Conservation (phyloP, 2,113 vertebrate genomes). For the Hippocampus abdominalis region DNA sequence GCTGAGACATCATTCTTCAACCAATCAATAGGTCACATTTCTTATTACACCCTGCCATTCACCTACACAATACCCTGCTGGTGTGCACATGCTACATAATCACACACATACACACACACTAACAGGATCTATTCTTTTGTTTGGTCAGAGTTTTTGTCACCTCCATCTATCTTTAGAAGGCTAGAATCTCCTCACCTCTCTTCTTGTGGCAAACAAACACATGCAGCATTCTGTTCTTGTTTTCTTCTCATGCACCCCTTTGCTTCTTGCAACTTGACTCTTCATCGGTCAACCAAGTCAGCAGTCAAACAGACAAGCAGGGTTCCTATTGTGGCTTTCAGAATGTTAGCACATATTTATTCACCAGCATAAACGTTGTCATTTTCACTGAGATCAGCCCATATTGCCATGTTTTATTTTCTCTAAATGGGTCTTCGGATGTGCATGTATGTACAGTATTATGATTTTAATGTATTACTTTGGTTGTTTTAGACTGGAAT, state of each 20-base stretch:
- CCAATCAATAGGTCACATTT: constrained; percentile 62
- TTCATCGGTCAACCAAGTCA: constrained; percentile 50
- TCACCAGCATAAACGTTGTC: constrained; percentile 24
- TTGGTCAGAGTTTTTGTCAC: constrained; percentile 12
- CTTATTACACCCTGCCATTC: constrained; percentile 59
- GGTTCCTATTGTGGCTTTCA: constrained; percentile 51
- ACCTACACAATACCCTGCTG: constrained; percentile 27
- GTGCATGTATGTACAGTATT: not conserved
- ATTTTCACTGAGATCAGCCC: not conserved
- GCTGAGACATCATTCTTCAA: constrained; percentile 45
- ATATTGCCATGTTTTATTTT: not conserved
- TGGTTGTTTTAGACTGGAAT: not conserved
- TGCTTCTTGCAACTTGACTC: constrained; percentile 45
- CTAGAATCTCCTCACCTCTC: constrained; percentile 20
- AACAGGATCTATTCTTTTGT: constrained; percentile 16
- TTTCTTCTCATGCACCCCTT: constrained; percentile 20
- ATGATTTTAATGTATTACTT: not conserved
- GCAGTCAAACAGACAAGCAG: constrained; percentile 47
- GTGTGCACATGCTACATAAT: constrained; percentile 16
- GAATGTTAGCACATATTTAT: constrained; percentile 55
- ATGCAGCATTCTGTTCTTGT: constrained; percentile 6
- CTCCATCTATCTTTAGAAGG: constrained; percentile 6
- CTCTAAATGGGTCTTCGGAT: not conserved
- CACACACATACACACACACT: constrained; percentile 18
- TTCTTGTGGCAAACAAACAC: constrained; percentile 4